Base-by-base conservation (phyloP, 23 tunicate genomes). In the Clavelina lepadiformis region DNA sequence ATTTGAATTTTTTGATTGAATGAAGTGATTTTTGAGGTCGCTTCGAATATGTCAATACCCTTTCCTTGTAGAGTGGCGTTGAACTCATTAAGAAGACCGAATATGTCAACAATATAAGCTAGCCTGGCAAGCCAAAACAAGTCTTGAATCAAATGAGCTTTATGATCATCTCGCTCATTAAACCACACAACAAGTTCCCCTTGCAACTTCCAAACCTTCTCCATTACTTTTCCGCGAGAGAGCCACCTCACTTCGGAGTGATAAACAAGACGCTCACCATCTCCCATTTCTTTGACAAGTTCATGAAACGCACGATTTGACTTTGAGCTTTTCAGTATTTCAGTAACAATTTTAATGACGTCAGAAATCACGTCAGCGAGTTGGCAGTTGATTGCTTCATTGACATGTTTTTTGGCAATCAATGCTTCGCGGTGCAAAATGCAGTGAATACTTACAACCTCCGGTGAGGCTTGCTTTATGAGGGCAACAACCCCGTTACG, bases 241-340 rank as follows among this genome's bases (percentile, higher is more conserved):
- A 70, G 76, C 75, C 81, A 67, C 62, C 81, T 75, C 28, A 57
- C 84, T 78, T 78, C 78, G 27, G 77, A 78, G 69, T 70, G 84
- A 33, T 71, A 58, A 71, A 56, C 77, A 51, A 71, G 77, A 78
- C 58, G 68, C 77, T 52, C 69, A 57, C 34, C 76, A 68, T 46
- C 69, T 69, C 78, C 84, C 77, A 78, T 57, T 56, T 70, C 77
- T 68, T 46, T 57, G 84, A 69, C 77, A 78, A 58, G 58, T 78
- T 78, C 77, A 70, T 78, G 69, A 78, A 69, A 71, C 77, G 69
- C 44, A 33, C 77, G 77, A 70, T 58, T 78, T 69, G 68, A 38
- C 63, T 78, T 78, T 35, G 75, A 22, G 59, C 35, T 78, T 34
- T 67, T 54, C 32, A 67, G 75, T 67, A 28, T 68, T 35, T 32